Percentiles rank a stretch among this genome's conserved stretches.
Conservation (phyloP, 2,888 invertebrate species). For the Dryocosmus kuriphilus region DNA sequence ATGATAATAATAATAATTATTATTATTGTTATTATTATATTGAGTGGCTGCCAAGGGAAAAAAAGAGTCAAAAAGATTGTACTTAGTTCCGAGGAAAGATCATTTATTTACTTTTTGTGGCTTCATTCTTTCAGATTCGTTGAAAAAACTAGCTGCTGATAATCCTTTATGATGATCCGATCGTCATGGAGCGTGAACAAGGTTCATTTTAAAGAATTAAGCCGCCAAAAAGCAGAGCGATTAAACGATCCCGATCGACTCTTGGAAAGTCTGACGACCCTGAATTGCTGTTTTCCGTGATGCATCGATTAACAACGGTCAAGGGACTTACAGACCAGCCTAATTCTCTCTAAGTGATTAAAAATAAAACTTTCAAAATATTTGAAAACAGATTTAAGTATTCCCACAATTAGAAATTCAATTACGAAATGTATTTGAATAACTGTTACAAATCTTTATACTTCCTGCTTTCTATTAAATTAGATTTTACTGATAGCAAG, state of each 20-base stretch:
- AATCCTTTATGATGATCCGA: constrained; percentile 50
- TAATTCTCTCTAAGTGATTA: constrained; percentile 17
- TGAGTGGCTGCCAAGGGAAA: no score
- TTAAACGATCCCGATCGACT: constrained; percentile 52
- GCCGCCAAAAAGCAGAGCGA: constrained; percentile 48
- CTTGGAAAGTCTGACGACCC: constrained; percentile 44
- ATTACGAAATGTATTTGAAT: neutral
- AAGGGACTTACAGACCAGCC: neutral
- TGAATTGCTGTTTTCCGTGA: constrained; percentile 48
- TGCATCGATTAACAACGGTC: constrained; percentile 55
- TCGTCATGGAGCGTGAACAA: constrained; percentile 49
- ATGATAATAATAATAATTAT: no score
- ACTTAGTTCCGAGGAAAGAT: neutral
- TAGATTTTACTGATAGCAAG: constrained; percentile 3
- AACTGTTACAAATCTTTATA: neutral
- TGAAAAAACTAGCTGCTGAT: constrained; percentile 11
- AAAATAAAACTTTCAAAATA: neutral
- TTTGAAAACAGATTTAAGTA: neutral
- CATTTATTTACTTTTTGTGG: constrained; percentile 15
- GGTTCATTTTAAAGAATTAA: constrained; percentile 52
- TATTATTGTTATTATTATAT: no score
- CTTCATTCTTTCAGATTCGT: neutral
- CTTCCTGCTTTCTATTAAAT: constrained; percentile 8
- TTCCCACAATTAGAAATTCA: neutral
- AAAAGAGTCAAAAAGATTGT: neutral